phyloP scores from a whole-genome alignment of 2,888 invertebrate species.

The Notodonta ziczac region DNA sequence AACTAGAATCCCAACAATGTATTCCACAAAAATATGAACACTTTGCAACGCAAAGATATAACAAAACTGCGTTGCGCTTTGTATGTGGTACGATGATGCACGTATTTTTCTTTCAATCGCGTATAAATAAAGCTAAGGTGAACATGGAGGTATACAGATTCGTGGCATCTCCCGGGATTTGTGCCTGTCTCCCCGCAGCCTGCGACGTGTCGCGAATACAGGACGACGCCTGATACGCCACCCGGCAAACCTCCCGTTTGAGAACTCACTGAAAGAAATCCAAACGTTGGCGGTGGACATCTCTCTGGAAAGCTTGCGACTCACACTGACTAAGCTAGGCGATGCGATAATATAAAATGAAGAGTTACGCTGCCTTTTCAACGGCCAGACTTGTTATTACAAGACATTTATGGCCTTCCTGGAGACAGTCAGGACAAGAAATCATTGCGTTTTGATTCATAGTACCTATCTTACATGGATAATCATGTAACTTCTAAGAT shows the following conservation, averaged over 20 bases:
- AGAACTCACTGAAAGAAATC: slow-evolving; percentile 40
- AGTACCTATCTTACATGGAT: too few species aligned
- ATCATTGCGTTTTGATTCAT: too few species aligned
- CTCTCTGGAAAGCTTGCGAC: slow-evolving; percentile 6
- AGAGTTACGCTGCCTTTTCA: too few species aligned
- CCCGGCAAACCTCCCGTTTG: slow-evolving; percentile 32
- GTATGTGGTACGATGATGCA: slow-evolving; percentile 54
- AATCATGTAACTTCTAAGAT: too few species aligned
- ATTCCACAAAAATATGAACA: background rate
- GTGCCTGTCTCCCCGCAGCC: slow-evolving; percentile 74
- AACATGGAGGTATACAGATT: slow-evolving; percentile 73
- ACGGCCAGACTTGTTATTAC: background rate
- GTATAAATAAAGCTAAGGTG: slow-evolving; percentile 73
- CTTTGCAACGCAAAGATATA: slow-evolving; percentile 1
- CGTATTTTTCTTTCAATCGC: slow-evolving; percentile 69
- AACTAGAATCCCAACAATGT: background rate
- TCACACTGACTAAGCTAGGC: background rate
- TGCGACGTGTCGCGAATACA: slow-evolving; percentile 73
- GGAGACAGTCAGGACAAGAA: too few species aligned
- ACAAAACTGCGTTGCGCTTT: slow-evolving; percentile 30
- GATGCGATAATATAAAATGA: background rate
- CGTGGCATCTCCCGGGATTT: slow-evolving; percentile 71
- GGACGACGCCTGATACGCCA: slow-evolving; percentile 48
- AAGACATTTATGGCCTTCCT: too few species aligned
- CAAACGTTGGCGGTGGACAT: slow-evolving; percentile 27